phyloP scores from a whole-genome alignment of 2,113 vertebrate genomes.

The Pelvicachromis taeniatus region DNA sequence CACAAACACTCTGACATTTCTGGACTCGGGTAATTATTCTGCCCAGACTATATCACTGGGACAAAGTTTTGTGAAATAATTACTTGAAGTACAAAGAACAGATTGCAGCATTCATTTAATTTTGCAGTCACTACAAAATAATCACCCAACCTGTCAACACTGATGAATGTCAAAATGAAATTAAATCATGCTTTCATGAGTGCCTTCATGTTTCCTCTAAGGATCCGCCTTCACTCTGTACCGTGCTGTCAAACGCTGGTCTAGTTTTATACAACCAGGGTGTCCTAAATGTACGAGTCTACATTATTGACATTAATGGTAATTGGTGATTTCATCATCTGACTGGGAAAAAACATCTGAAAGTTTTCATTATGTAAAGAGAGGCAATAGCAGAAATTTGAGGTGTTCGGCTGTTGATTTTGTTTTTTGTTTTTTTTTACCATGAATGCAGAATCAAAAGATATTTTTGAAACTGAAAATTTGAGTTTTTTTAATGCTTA shows the following conservation, averaged over 20 bases:
- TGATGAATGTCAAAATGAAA: conserved; percentile 31
- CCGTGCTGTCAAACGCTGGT: background rate
- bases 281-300: background rate
- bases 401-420: background rate
- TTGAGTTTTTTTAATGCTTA: background rate
- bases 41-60: background rate
- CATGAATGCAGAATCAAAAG: background rate
- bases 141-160: conserved; percentile 6
- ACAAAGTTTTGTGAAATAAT: background rate
- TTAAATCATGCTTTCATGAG: conserved; percentile 7
- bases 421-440: too few relatives aligned
- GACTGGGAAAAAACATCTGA: background rate
- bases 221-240: conserved; percentile 5
- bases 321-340: conserved; percentile 10
- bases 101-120: conserved; percentile 39
- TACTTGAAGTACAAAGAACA: conserved; percentile 15
- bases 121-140: conserved; percentile 27
- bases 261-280: background rate
- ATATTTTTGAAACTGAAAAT: background rate
- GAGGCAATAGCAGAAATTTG: background rate
- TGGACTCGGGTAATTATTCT: background rate
- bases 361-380: background rate
- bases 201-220: background rate
- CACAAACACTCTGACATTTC: background rate
- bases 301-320: background rate